Percentiles rank a stretch among this genome's conserved stretches.
Evolutionary conservation across 2,888 invertebrate species (phyloP).

Genomic region (Xanthia icteritia): DNA sequence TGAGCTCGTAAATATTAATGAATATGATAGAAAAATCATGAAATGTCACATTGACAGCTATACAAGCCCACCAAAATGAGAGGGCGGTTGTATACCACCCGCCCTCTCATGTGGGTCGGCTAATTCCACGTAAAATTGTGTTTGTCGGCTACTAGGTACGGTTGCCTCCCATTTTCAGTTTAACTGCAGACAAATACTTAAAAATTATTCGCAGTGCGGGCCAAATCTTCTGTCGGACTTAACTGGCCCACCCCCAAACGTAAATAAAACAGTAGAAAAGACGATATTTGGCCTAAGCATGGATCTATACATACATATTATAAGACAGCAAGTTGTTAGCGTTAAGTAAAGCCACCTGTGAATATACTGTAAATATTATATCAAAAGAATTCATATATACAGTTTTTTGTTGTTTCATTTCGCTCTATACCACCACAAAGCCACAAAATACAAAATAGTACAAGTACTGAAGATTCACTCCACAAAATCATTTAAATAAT

Average conservation of each 20-base stretch:
- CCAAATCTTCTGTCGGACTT: slow-evolving; percentile 7
- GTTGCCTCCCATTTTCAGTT: no score
- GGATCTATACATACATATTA: slow-evolving; percentile 34
- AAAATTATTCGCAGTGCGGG: slow-evolving; percentile 16
- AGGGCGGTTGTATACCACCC: neutral
- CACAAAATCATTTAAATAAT: no score
- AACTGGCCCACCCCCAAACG: slow-evolving; percentile 44
- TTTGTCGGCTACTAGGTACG: neutral
- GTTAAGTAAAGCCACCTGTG: slow-evolving; percentile 59
- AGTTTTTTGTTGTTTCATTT: slow-evolving; percentile 66
- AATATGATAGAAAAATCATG: neutral
- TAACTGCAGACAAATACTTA: neutral
- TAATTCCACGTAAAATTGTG: neutral
- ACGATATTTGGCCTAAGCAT: slow-evolving; percentile 47
- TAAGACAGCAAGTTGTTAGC: slow-evolving; percentile 38
- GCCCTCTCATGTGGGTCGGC: no score
- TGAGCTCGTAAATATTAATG: slow-evolving; percentile 27
- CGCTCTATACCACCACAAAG: no score
- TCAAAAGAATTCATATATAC: slow-evolving; percentile 72
- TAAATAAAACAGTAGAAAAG: slow-evolving; percentile 35
- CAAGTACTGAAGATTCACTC: no score
- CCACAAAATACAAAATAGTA: no score
- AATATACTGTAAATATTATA: slow-evolving; percentile 68
- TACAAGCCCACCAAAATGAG: neutral
- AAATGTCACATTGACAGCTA: neutral